Evolutionary conservation across 2,113 vertebrate genomes (phyloP), one percentile per base, ranked within the genome.

Genomic region (Alces alces): DNA sequence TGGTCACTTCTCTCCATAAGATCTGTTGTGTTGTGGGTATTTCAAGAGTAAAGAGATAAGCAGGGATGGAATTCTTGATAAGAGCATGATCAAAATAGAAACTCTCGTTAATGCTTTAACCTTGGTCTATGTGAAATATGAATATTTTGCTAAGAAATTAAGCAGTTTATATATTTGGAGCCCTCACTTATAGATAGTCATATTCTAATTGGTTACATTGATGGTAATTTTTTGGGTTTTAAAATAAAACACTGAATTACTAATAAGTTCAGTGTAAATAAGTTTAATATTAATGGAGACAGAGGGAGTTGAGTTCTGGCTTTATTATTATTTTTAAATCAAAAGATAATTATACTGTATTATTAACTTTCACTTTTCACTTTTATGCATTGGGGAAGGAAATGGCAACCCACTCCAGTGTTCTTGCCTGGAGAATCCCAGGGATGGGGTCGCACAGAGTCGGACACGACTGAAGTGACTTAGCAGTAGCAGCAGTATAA

Each of bases 241-340:
- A 85, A 95, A 79, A 76, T 55, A 87, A 96, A 94, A 90, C 27
- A 58, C 9, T 17, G 27, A 92, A 45, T 85, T 47, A 61, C 9
- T 88, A 80, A 88, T 79, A 87, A 80, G 78, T 39, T 91, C 57
- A 52, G 25, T 87, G 86, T 90, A 88, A 89, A 43, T 88, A 95
- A 88, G 27, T 61, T 94, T 92, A 80, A 58, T 93, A 73, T 88
- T 80, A 61, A 84, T 91, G 36, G 58, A 54, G 43, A 94, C n/a
- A 78, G 27, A 89, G n/a, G 47, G 6, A 90, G 57, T 36, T 84
- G 36, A 83, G 50, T 83, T 92, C 39, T 93, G 78, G 33, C 11
- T 95, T 92, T 87, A 61, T 87, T 83, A 64, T 90, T 86, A 91
- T 86, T 92, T 91, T 95, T 73, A 89, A 91, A 60, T 87, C 17